These are phyloP conservation scores for Calvadosia cruxmelitensis DNA, from an alignment of 30 jellyfish, hydroid and myxozoan species.

Conservation along the genomic window DNA sequence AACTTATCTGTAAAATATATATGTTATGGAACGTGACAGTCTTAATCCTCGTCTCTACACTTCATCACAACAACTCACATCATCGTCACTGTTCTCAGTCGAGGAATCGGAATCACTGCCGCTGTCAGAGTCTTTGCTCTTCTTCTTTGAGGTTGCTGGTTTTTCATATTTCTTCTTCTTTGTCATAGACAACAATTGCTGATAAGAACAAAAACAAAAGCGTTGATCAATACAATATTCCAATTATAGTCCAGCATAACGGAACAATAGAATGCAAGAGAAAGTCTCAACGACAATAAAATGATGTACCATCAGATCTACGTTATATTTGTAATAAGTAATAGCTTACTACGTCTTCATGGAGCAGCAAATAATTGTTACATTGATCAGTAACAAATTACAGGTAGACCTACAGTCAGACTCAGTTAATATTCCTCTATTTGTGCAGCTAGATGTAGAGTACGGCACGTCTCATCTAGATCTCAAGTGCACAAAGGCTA, in stretches of 20 bases:
- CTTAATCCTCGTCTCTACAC: not conserved
- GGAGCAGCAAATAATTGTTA: not conserved
- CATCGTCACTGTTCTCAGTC: constrained; percentile 70
- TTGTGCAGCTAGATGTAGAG: no score
- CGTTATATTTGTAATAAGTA: no score
- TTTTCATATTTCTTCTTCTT: constrained; percentile 31
- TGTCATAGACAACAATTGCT: constrained; percentile 61
- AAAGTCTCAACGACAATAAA: not conserved
- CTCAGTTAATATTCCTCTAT: no score
- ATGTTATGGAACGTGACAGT: no score
- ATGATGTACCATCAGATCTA: no score
- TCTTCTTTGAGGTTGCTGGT: constrained; percentile 15
- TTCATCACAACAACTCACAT: not conserved
- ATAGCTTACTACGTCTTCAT: no score
- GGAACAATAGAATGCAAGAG: not conserved
- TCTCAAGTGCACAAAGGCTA: no score
- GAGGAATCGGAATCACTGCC: constrained; percentile 65
- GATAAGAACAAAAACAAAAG: not conserved
- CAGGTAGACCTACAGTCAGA: no score
- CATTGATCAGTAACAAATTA: no score
- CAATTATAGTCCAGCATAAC: not conserved
- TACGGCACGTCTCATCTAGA: no score
- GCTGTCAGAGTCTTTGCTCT: constrained; percentile 29
- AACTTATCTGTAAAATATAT: no score
- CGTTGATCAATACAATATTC: not conserved